Evolutionary conservation across 2,888 invertebrate species (phyloP).

Genomic region (Erebia epiphron): DNA sequence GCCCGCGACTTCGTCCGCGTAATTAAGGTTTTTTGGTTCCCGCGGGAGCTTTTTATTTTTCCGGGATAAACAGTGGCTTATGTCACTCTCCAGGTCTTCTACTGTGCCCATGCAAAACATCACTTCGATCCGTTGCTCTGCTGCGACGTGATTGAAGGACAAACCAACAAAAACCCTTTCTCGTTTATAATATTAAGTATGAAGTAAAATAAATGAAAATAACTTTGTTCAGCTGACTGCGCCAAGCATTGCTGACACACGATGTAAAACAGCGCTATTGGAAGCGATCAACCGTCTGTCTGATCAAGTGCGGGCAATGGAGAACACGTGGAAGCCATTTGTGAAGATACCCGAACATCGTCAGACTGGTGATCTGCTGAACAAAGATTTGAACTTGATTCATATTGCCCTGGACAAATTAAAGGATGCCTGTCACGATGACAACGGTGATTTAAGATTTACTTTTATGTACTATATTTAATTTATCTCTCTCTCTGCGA

Average conservation of each 20-base stretch:
- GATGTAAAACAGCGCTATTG: conserved; percentile 60
- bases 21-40: too few species aligned
- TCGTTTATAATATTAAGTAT: neutral
- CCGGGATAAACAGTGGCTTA: too few species aligned
- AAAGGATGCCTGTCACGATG: conserved; percentile 22
- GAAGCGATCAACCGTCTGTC: conserved; percentile 48
- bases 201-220: too few species aligned
- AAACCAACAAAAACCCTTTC: too few species aligned
- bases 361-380: conserved; percentile 18
- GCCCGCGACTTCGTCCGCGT: too few species aligned
- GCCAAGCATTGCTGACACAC: conserved; percentile 56
- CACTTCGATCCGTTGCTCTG: too few species aligned
- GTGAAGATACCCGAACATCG: conserved; percentile 22
- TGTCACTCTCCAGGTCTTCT: too few species aligned
- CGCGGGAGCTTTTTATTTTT: too few species aligned
- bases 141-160: too few species aligned
- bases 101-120: too few species aligned
- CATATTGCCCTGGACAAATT: conserved; percentile 25
- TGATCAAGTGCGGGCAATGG: conserved; percentile 12
- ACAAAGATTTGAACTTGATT: conserved; percentile 23
- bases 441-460: conserved; percentile 11
- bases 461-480: neutral
- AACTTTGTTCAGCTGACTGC: conserved; percentile 58
- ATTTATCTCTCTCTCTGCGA: too few species aligned
- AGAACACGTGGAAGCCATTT: conserved; percentile 29